Evolutionary conservation across 2,888 invertebrate genomes (phyloP).

Genomic region (Tortrix viridana): DNA sequence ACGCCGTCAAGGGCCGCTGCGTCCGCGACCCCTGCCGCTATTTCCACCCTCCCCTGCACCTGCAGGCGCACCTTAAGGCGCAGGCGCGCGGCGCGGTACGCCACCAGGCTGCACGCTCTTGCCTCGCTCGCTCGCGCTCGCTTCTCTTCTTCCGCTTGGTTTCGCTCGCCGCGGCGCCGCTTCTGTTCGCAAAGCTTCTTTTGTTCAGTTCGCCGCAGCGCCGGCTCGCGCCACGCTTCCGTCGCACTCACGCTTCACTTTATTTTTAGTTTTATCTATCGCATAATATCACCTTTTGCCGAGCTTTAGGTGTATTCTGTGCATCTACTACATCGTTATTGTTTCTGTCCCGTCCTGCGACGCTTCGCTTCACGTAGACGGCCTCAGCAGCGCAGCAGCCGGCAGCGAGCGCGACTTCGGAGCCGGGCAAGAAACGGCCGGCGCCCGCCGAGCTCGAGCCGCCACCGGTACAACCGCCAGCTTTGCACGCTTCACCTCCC

Average conservation of each 20-base stretch:
- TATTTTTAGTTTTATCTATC: slow-evolving; percentile 79
- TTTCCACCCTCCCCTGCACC: slow-evolving; percentile 99
- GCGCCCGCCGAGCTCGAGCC: slow-evolving; percentile 85
- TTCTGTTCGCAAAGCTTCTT: slow-evolving; percentile 81
- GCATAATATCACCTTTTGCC: slow-evolving; percentile 82
- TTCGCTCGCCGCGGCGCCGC: slow-evolving; percentile 81
- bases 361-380: slow-evolving; percentile 84
- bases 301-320: slow-evolving; percentile 84
- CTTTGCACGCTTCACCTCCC: slow-evolving; percentile 86
- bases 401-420: slow-evolving; percentile 87
- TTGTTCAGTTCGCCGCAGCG: slow-evolving; percentile 75
- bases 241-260: slow-evolving; percentile 84
- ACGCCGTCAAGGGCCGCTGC: slow-evolving; percentile 99
- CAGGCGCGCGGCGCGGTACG: slow-evolving; percentile 97
- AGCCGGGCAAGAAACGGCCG: slow-evolving; percentile 98
- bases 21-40: slow-evolving; percentile 99
- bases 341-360: slow-evolving; percentile 84
- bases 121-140: slow-evolving; percentile 72
- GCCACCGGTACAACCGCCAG: slow-evolving; percentile 95
- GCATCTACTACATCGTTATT: slow-evolving; percentile 84
- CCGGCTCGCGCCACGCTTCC: slow-evolving; percentile 81
- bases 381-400: slow-evolving; percentile 85
- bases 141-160: slow-evolving; percentile 81
- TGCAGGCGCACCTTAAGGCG: slow-evolving; percentile 99
- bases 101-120: slow-evolving; percentile 86